phyloP scores from a whole-genome alignment of 64 coral and sea anemone species.

The Anthopleura sola region DNA sequence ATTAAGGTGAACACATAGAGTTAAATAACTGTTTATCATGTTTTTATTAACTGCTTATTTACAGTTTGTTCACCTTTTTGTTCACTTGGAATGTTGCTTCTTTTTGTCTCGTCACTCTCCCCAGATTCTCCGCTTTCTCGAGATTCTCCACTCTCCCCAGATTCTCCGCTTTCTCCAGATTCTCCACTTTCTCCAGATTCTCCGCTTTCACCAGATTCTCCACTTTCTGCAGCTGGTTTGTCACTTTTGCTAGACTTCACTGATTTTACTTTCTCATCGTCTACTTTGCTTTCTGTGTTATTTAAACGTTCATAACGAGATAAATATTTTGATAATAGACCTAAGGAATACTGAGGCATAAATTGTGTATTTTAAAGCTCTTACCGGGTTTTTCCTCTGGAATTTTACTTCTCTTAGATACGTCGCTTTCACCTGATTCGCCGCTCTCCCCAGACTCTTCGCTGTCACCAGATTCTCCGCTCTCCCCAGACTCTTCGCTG shows the following conservation, averaged over 20 bases:
- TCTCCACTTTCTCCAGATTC: constrained; percentile 3
- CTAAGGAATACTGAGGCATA: too few species aligned
- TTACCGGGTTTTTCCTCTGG: background rate
- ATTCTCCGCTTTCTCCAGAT: background rate
- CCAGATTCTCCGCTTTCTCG: constrained; percentile 8
- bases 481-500: constrained; percentile 25
- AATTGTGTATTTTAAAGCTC: too few species aligned
- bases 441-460: constrained; percentile 35
- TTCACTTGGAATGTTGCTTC: constrained; percentile 23
- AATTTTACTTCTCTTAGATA: background rate
- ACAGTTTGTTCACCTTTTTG: background rate
- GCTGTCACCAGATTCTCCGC: constrained; percentile 35
- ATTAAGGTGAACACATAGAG: background rate
- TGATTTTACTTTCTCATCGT: too few species aligned
- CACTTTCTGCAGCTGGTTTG: background rate
- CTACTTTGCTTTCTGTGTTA: too few species aligned
- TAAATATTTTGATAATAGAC: too few species aligned
- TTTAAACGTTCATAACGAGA: too few species aligned
- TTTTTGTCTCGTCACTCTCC: constrained; percentile 10
- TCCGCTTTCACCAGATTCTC: background rate
- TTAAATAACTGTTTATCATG: background rate
- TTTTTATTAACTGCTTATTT: background rate
- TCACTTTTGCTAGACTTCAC: background rate
- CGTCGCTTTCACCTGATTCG: constrained; percentile 24
- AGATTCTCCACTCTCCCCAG: background rate